These are phyloP conservation scores for Matsumyia berberina DNA, from an alignment of 2,888 invertebrate genomes.

Conservation along the genomic window DNA sequence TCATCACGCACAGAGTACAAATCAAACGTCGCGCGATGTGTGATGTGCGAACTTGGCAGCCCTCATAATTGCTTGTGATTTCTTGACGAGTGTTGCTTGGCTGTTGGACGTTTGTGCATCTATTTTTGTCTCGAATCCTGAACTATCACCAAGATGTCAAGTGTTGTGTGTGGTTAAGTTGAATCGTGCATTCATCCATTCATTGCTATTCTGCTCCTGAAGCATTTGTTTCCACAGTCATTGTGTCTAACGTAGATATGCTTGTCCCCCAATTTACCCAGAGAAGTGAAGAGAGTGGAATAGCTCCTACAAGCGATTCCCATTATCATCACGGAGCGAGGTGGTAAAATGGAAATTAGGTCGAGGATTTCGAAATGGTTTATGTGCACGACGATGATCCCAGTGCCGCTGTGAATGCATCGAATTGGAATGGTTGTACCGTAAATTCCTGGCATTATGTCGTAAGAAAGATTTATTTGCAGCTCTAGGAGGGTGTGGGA, in stretches of 20 bases:
- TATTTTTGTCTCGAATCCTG: conserved; percentile 14
- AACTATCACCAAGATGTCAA: conserved; percentile 42
- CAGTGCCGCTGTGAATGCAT: conserved; percentile 34
- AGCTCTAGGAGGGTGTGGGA: not conserved
- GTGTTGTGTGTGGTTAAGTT: conserved; percentile 13
- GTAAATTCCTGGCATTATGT: conserved; percentile 33
- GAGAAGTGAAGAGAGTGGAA: not conserved
- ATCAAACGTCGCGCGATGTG: conserved; percentile 17
- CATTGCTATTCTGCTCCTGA: not conserved
- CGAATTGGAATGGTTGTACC: conserved; percentile 25
- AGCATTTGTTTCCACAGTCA: conserved; percentile 1
- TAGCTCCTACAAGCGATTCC: conserved; percentile 41
- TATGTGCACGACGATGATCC: conserved; percentile 37
- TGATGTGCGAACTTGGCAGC: conserved; percentile 30
- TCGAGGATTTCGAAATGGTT: conserved; percentile 28
- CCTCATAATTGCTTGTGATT: conserved; percentile 44
- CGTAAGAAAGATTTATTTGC: conserved; percentile 46
- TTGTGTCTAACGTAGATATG: not conserved
- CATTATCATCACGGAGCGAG: conserved; percentile 15
- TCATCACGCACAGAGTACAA: conserved; percentile 25
- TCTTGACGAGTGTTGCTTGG: conserved; percentile 5
- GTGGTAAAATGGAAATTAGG: conserved; percentile 45
- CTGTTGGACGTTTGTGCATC: conserved; percentile 17
- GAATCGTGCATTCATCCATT: conserved; percentile 26
- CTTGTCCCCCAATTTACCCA: not conserved